phyloP scores from a whole-genome alignment of 2,113 vertebrate species.

The Nothoprocta pentlandii region DNA sequence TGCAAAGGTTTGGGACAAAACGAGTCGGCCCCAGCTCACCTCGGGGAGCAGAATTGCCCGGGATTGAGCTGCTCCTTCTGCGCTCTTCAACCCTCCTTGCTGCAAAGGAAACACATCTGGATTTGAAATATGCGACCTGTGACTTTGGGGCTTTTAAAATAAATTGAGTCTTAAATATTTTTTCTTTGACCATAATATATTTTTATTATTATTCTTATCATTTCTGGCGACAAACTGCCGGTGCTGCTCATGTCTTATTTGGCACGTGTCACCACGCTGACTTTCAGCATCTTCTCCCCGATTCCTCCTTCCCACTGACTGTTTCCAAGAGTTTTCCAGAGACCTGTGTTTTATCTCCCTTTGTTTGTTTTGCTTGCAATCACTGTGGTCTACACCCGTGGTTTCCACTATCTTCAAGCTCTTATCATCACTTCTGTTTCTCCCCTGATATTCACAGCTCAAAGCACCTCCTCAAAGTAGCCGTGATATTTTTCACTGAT shows the following conservation, averaged over 20 bases:
- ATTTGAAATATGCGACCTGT: not conserved
- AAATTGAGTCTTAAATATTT: not conserved
- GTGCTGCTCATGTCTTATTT: not conserved
- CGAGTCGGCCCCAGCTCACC: not conserved
- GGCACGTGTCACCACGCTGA: rapidly evolving
- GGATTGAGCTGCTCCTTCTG: not conserved
- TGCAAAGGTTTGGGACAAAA: not conserved
- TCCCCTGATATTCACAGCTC: not conserved
- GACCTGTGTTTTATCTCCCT: not conserved
- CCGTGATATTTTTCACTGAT: not conserved
- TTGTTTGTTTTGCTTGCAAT: not conserved
- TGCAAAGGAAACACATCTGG: not conserved
- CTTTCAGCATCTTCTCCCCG: not conserved
- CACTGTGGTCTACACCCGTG: not conserved
- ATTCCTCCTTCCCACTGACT: not conserved
- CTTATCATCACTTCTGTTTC: not conserved
- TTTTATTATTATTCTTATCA: not conserved
- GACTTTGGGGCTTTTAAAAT: not conserved
- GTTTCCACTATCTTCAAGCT: not conserved
- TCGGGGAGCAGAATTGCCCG: not conserved
- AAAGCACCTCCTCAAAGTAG: not conserved
- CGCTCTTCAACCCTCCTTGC: not conserved
- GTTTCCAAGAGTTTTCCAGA: not conserved
- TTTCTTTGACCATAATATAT: not conserved
- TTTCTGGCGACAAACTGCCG: constrained; percentile 33